Evolutionary conservation across 1,140 invertebrate genomes (phyloP).

Genomic region (Brachionus plicatilis): DNA sequence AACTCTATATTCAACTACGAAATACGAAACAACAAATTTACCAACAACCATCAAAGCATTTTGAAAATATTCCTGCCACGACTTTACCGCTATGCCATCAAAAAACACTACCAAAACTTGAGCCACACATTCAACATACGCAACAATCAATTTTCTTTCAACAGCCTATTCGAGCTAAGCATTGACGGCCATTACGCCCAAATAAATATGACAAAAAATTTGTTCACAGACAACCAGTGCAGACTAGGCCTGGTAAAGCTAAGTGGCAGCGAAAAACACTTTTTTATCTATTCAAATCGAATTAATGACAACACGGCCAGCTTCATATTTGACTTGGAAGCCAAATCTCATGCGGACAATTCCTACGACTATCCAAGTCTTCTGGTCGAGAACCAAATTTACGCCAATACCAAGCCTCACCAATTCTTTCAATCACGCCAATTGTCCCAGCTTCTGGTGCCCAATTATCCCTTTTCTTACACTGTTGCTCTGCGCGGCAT

Average conservation of each 20-base stretch:
- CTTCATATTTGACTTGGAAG: constrained; percentile 78
- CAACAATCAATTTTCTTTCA: not conserved
- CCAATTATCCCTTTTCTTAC: constrained; percentile 63
- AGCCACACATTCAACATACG: not conserved
- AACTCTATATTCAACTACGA: constrained; percentile 27
- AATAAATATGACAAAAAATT: constrained; percentile 70
- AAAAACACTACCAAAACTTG: constrained; percentile 14
- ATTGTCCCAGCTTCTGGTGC: constrained; percentile 42
- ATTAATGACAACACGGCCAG: constrained; percentile 74
- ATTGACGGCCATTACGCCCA: constrained; percentile 79
- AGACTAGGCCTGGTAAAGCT: constrained; percentile 75
- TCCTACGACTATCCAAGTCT: constrained; percentile 71
- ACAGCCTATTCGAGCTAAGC: constrained; percentile 32
- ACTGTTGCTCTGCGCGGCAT: constrained; percentile 86
- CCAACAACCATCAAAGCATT: not conserved
- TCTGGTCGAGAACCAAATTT: constrained; percentile 73
- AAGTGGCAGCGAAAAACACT: constrained; percentile 91
- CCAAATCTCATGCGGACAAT: constrained; percentile 87
- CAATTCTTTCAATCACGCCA: constrained; percentile 46
- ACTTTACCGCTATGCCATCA: constrained; percentile 11
- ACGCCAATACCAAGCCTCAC: constrained; percentile 62
- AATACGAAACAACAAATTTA: constrained; percentile 36
- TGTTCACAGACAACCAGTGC: constrained; percentile 78
- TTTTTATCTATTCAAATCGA: constrained; percentile 67
- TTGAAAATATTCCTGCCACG: not conserved